Evolutionary conservation across 2,113 vertebrate genomes (phyloP), one percentile per base, ranked within the genome.

Genomic region (Poeciliopsis occidentalis): DNA sequence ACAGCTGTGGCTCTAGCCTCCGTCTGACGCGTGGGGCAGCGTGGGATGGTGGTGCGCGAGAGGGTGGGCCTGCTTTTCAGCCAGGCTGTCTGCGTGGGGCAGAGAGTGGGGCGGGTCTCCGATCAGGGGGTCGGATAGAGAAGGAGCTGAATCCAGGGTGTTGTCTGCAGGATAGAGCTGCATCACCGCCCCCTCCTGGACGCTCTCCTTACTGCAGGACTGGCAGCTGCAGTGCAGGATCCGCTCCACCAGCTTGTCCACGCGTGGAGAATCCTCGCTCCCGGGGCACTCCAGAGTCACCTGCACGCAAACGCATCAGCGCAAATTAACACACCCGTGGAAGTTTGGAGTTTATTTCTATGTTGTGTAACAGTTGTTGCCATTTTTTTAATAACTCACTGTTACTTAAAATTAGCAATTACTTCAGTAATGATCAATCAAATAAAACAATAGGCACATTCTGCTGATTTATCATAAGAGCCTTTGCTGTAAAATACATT

Each of bases 171-270:
- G 94, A 71, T 97, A 97, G 62, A 97, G 95, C 5, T 96, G 96
- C 95, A 98, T 95, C 73, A 96, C 91, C 41, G 95, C 94, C 80
- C 96, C 96, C 88, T 98, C 97, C 51, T 96, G 97, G 87, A 86
- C 93, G 0, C 94, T 94, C 76, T 99, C 97, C 88, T 97, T 98
- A 86, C 96, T 96, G 0, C 98, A 99, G 0, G 97, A 97, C 94
- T 99, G 97, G 91, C 98, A 99, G 94, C 97, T 99, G 68, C 98
- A 99, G 74, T 95, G 96, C 64, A 98, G 85, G 34, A 99, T 99
- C 92, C 96, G 95, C 92, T 99, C 98, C 90, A 99, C 98, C 89
- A 99, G 88, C 75, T 99, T 99, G 84, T 99, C 97, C 80, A 99
- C 97, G 2, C 93, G 92, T 62, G 97, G 96, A 57, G 96, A 93